Evolutionary conservation across 2,888 invertebrate genomes (phyloP).

Genomic region (Alviniconcha strummeri): DNA sequence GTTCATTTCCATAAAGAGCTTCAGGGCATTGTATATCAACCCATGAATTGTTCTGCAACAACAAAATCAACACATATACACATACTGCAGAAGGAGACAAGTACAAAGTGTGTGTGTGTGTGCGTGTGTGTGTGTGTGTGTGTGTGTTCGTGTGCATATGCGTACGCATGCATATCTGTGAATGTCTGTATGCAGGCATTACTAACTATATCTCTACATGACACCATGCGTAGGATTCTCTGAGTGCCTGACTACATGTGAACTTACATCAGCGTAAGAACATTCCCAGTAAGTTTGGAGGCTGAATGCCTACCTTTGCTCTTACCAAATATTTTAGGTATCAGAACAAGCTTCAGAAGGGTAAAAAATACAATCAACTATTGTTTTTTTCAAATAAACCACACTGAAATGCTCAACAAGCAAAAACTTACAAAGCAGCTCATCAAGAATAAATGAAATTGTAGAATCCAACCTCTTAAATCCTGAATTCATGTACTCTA

Average conservation of each 20-base stretch:
- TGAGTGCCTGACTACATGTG: background rate
- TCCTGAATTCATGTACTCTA: too few species aligned
- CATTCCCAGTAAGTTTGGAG: too few species aligned
- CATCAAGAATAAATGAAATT: too few species aligned
- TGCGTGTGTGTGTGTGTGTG: conserved; percentile 4
- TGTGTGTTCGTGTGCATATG: conserved; percentile 6
- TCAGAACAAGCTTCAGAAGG: too few species aligned
- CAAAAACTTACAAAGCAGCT: too few species aligned
- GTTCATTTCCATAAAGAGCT: conserved; percentile 99
- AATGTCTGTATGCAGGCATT: background rate
- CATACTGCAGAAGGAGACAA: background rate
- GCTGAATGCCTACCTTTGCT: too few species aligned
- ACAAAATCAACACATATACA: conserved; percentile 12
- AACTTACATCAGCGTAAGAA: background rate
- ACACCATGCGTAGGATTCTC: background rate
- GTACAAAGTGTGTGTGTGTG: background rate
- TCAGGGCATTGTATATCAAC: conserved; percentile 99
- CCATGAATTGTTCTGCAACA: conserved; percentile 90
- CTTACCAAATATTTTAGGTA: too few species aligned
- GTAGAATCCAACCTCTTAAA: too few species aligned
- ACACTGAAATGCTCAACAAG: too few species aligned
- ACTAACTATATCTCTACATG: background rate
- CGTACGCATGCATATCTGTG: background rate
- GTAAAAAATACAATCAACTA: too few species aligned
- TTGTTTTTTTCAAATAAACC: too few species aligned